Conservation (phyloP, 2,797 vertebrate genomes). For the Florisuga fusca region DNA sequence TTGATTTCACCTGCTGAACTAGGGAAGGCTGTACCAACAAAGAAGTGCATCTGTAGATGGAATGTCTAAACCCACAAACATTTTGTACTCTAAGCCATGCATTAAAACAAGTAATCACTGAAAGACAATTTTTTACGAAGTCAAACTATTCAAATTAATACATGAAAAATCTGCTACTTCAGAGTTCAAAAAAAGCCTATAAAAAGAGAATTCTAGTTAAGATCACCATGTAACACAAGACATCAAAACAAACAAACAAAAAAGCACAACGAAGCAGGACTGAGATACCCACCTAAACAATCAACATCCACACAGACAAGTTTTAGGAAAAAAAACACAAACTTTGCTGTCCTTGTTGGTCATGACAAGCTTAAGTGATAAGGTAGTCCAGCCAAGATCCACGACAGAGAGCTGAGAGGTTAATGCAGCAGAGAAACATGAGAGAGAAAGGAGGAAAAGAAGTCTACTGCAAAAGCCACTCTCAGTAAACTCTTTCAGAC, state of each 20-base stretch:
- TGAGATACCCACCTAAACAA: not conserved
- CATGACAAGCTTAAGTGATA: not conserved
- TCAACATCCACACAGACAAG: rapidly evolving
- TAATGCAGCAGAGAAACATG: not conserved
- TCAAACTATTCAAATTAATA: not conserved
- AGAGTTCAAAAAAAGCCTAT: not conserved
- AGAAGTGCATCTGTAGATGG: not conserved
- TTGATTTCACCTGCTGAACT: not conserved
- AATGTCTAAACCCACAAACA: not conserved
- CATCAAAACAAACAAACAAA: not conserved
- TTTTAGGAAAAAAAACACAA: not conserved
- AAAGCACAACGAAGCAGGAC: not conserved
- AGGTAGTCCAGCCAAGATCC: not conserved
- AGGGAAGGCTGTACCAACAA: not conserved
- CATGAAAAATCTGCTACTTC: not conserved
- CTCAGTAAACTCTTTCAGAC: not conserved
- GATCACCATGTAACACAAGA: not conserved
- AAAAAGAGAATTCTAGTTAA: not conserved
- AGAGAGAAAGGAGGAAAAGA: not conserved
- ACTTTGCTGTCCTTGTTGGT: not conserved
- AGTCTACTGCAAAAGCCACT: not conserved
- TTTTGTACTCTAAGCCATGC: not conserved
- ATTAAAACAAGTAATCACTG: not conserved
- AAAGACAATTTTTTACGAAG: not conserved
- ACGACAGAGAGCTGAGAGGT: not conserved